Conservation (phyloP, 2,113 vertebrate genomes). For the Tragelaphus imberbis region DNA sequence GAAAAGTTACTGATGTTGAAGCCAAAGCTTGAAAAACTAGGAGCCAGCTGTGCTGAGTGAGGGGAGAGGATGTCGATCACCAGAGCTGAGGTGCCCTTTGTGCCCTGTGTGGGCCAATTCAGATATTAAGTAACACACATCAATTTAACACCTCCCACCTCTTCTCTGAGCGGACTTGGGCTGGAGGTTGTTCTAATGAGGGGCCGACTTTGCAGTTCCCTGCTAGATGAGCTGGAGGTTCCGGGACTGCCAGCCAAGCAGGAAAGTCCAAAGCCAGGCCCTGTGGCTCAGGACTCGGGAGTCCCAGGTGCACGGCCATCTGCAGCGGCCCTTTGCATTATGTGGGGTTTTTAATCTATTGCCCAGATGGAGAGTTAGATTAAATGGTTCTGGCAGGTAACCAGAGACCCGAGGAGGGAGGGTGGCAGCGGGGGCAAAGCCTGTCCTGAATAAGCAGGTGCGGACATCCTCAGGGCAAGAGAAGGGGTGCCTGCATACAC, state of each 20-base stretch:
- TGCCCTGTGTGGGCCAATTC: fast-evolving
- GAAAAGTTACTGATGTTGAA: neutral
- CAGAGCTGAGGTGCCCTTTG: fast-evolving
- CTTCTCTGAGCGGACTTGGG: neutral
- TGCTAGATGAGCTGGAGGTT: conserved; percentile 61
- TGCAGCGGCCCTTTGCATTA: neutral
- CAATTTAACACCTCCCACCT: neutral
- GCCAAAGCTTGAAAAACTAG: neutral
- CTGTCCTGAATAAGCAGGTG: conserved; percentile 14
- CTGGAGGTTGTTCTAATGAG: neutral
- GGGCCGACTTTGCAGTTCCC: conserved; percentile 77
- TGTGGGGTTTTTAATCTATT: conserved; percentile 2
- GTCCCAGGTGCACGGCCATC: neutral
- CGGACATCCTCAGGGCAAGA: neutral
- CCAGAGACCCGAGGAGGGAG: neutral
- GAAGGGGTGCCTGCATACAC: neutral
- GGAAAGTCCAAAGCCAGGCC: neutral
- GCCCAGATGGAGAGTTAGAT: conserved; percentile 27
- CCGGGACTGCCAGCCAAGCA: neutral
- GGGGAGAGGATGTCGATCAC: neutral
- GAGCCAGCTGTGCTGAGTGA: neutral
- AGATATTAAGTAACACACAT: neutral
- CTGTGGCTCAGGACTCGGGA: fast-evolving
- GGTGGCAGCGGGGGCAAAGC: neutral
- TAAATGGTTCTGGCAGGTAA: conserved; percentile 29